A percentile compares a stretch with the other conserved stretches of the same genome.
These are phyloP conservation scores for Hippocampus barbouri DNA, from an alignment of 2,113 vertebrate species.

Conservation along the genomic window DNA sequence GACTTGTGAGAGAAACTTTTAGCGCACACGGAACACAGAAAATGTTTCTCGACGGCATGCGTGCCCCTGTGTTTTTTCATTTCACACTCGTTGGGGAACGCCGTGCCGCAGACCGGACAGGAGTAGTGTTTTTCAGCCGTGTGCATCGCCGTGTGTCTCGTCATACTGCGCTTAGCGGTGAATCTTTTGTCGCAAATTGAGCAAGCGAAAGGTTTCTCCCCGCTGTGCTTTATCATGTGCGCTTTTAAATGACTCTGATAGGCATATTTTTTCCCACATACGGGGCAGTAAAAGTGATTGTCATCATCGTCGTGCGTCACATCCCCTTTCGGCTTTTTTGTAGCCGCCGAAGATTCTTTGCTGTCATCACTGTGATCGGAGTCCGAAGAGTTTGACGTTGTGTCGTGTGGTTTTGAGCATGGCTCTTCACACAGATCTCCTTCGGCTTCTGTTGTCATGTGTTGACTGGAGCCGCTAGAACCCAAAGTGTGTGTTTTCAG, in stretches of 20 bases:
- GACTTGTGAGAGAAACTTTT: not conserved
- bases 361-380: not conserved
- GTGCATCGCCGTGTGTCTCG: not conserved
- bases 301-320: not conserved
- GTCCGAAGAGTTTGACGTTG: not conserved
- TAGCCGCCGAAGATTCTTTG: not conserved
- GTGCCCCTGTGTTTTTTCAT: not conserved
- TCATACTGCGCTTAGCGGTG: not conserved
- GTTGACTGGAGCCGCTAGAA: not conserved
- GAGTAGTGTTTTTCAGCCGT: not conserved
- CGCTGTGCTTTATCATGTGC: not conserved
- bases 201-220: conserved; percentile 4
- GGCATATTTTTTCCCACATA: not conserved
- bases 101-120: not conserved
- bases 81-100: not conserved
- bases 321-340: not conserved
- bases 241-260: not conserved
- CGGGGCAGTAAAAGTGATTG: not conserved
- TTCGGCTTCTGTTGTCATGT: not conserved
- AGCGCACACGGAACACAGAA: not conserved
- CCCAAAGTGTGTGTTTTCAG: not conserved
- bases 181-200: not conserved
- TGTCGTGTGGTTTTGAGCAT: not conserved
- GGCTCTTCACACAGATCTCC: not conserved
- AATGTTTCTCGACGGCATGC: not conserved